Evolutionary conservation across 2,797 vertebrate species (phyloP).

Genomic region (Rhadinocentrus ornatus): DNA sequence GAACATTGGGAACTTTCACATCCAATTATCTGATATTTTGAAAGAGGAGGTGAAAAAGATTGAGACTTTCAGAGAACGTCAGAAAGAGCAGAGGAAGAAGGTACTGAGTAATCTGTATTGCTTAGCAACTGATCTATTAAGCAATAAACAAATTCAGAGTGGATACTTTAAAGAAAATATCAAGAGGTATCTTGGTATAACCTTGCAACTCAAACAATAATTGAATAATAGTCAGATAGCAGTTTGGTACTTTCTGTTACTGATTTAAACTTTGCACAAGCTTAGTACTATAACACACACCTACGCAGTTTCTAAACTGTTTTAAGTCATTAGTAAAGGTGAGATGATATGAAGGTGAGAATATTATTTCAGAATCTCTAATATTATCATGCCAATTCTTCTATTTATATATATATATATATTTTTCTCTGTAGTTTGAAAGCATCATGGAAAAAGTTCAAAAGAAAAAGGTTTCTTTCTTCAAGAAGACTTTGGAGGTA

Average conservation of each 20-base stretch:
- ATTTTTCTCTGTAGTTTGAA: constrained; percentile 84
- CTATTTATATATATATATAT: too few species aligned
- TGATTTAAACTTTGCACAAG: not conserved
- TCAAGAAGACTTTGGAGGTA: constrained; percentile 93
- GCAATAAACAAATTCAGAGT: not conserved
- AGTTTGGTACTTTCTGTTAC: not conserved
- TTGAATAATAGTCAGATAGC: not conserved
- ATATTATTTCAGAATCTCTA: not conserved
- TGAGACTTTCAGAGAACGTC: constrained; percentile 92
- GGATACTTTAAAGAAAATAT: not conserved
- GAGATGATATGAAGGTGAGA: not conserved
- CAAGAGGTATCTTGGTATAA: not conserved
- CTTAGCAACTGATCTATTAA: constrained; percentile 6
- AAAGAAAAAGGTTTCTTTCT: constrained; percentile 88
- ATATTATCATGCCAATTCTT: not conserved
- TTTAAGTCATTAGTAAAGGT: not conserved
- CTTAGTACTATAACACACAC: not conserved
- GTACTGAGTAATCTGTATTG: constrained; percentile 68
- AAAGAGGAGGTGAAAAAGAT: constrained; percentile 92
- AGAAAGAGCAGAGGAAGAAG: constrained; percentile 96
- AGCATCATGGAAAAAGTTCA: constrained; percentile 92
- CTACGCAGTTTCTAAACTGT: not conserved
- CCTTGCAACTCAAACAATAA: not conserved
- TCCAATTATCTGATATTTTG: constrained; percentile 89
- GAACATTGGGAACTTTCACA: constrained; percentile 91